phyloP scores from a whole-genome alignment of 2,113 vertebrate genomes.

The Pipra filicauda region DNA sequence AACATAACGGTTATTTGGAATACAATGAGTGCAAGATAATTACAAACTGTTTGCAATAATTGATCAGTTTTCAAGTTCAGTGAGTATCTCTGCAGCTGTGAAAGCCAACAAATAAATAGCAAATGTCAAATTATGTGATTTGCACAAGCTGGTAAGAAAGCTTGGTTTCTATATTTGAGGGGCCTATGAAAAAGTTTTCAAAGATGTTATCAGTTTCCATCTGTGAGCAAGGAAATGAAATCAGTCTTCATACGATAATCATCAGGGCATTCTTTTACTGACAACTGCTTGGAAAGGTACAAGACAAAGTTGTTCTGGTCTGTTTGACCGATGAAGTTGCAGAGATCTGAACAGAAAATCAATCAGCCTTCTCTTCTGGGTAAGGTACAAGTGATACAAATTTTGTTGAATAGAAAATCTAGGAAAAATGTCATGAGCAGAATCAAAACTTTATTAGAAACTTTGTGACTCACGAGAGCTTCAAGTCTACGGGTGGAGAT shows the following conservation, averaged over 20 bases:
- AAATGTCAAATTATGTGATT: background rate
- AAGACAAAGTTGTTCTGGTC: background rate
- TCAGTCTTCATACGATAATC: background rate
- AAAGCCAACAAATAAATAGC: background rate
- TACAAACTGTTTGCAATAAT: background rate
- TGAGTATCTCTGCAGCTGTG: background rate
- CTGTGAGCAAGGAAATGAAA: background rate
- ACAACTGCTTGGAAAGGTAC: background rate
- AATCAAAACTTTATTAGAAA: background rate
- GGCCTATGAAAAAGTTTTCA: background rate
- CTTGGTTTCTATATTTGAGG: background rate
- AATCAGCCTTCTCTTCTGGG: background rate
- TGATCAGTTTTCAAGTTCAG: background rate
- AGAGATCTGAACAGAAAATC: background rate
- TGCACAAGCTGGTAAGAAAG: background rate
- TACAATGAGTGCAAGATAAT: background rate
- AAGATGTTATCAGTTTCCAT: background rate
- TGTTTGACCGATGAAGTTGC: constrained; percentile 1
- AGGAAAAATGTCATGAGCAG: background rate
- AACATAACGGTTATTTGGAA: background rate
- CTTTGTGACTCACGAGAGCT: background rate
- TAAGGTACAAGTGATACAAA: background rate
- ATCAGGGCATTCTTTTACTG: background rate
- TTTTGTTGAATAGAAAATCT: background rate
- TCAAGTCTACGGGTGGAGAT: background rate